A percentile compares a stretch with the other conserved stretches of the same genome.
Evolutionary conservation across 2,113 vertebrate species (phyloP).

Genomic region (Apteryx mantelli): DNA sequence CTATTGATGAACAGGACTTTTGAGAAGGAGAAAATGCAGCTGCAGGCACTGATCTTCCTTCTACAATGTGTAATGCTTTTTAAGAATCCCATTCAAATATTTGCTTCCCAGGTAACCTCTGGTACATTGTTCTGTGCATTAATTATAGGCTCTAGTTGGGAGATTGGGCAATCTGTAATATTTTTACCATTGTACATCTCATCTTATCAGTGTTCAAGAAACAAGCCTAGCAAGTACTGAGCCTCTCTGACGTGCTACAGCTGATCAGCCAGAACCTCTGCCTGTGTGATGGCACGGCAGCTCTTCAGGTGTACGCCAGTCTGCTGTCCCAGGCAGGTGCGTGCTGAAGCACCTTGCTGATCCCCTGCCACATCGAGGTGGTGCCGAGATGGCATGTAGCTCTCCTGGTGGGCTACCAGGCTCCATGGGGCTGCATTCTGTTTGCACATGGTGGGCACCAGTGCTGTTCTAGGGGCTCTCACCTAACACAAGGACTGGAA

Average conservation of each 20-base stretch:
- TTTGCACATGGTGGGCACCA: not conserved
- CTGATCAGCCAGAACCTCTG: not conserved
- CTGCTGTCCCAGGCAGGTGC: too few species aligned
- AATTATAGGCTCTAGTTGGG: not conserved
- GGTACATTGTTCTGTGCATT: not conserved
- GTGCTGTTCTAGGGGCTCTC: not conserved
- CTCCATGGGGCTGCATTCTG: not conserved
- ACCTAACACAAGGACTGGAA: not conserved
- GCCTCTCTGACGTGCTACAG: not conserved
- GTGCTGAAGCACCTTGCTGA: too few species aligned
- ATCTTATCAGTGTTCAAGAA: not conserved
- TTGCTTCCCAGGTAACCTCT: not conserved
- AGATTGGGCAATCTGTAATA: not conserved
- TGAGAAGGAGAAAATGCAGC: not conserved
- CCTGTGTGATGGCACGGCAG: not conserved
- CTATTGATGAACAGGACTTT: not conserved
- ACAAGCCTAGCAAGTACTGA: not conserved
- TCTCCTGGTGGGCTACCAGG: not conserved
- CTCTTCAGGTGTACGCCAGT: not conserved
- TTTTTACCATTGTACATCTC: not conserved
- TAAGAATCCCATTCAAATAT: not conserved
- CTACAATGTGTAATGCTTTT: fast-evolving
- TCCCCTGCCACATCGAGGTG: not conserved
- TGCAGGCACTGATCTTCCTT: not conserved
- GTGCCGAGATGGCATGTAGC: not conserved